Evolutionary conservation across 2,113 vertebrate species (phyloP), one percentile per base, ranked within the genome.

Genomic region (Sceloporus tristichus): DNA sequence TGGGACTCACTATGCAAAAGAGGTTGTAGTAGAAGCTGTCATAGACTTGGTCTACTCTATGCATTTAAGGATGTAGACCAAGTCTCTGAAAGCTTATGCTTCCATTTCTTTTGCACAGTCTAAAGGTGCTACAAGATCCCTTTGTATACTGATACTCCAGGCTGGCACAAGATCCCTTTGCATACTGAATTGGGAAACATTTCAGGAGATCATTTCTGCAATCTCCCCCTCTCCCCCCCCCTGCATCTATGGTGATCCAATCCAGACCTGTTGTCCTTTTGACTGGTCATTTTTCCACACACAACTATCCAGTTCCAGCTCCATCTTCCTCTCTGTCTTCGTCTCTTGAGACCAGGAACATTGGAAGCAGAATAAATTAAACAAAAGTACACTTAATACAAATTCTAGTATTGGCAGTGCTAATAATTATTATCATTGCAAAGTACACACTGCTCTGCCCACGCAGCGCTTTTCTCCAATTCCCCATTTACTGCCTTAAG

Each of bases 281-380:
- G 6, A 21, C 5, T 48, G 62, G 62, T 21, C 6, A 16, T 65
- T 65, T 3, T 65, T 21, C 4, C 9, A 13, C 7, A 16, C 62
- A 2, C n/a, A 65, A 4, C 56, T n/a, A 62, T 40, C 10, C 1
- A 38, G 11, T 75, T 1, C 29, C n/a, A 5, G 19, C 34, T 59
- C 29, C 10, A 3, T 14, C 29, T 34, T 0, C 5, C 29, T 87
- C 25, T 65, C 34, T 48, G 16, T 40, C 2, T 10, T 81, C n/a
- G 4, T 23, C 18, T 42, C 13, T 71, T 73, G 21, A 29, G 38
- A 7, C 34, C 19, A 34, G 40, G 19, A 48, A 48, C 23, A 48
- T 62, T 82, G 54, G 19, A 62, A 87, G 70, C 56, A 16, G 73
- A 82, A 87, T 75, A 75, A 82, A 82, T 75, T 82, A 82, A 74